Evolutionary conservation across 2,888 invertebrate species (phyloP).

Genomic region (Heteromurus nitidus): DNA sequence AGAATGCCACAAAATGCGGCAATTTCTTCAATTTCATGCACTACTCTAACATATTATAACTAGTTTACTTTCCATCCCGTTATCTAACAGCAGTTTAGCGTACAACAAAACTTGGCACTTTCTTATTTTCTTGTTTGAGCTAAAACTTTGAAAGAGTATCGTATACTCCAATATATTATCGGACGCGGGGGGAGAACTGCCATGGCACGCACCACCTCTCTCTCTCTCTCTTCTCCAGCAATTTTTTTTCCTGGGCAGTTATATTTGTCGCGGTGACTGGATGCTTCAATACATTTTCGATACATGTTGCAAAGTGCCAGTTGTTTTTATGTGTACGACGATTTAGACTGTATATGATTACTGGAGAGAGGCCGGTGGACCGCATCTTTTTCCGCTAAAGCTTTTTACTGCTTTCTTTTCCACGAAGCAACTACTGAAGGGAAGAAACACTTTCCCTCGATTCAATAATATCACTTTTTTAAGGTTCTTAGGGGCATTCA

Average conservation of each 20-base stretch:
- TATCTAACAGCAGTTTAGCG: conserved; percentile 8
- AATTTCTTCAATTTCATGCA: conserved; percentile 49
- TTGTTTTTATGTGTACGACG: background rate
- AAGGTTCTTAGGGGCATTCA: background rate
- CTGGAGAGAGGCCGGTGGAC: conserved; percentile 35
- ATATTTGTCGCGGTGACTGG: background rate
- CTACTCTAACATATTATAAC: background rate
- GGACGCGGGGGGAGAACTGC: conserved; percentile 1
- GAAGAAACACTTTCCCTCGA: no score
- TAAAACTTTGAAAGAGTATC: background rate
- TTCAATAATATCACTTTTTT: background rate
- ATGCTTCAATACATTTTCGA: conserved; percentile 37
- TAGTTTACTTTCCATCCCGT: conserved; percentile 31
- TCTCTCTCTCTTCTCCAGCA: background rate
- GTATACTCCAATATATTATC: conserved; percentile 21
- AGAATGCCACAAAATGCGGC: conserved; percentile 48
- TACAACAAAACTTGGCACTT: conserved; percentile 39
- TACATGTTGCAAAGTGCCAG: background rate
- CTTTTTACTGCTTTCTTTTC: conserved; percentile 28
- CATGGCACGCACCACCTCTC: background rate
- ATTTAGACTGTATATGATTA: background rate
- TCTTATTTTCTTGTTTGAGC: conserved; percentile 30
- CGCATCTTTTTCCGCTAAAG: conserved; percentile 33
- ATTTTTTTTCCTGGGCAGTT: background rate
- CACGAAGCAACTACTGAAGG: no score